Conservation (phyloP, 2,797 vertebrate genomes). For the Botia kubotai region DNA sequence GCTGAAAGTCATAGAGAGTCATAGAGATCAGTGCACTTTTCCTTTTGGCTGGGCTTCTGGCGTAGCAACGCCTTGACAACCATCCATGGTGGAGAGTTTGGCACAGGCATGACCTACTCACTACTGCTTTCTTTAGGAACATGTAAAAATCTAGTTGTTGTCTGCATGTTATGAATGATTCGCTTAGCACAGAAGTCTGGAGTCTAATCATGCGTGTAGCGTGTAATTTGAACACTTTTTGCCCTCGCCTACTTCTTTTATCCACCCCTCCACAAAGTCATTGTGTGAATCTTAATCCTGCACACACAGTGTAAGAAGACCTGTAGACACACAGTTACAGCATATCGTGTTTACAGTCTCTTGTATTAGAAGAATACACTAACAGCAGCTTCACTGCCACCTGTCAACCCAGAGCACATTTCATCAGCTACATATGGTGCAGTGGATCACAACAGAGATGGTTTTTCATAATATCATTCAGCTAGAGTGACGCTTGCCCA, state of each 20-base stretch:
- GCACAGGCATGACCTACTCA: too few species aligned
- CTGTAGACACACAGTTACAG: conserved; percentile 33
- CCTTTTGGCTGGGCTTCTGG: too few species aligned
- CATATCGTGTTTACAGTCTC: conserved; percentile 4
- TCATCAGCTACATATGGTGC: neutral
- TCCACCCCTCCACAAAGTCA: conserved; percentile 26
- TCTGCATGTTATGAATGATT: neutral
- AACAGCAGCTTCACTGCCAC: neutral
- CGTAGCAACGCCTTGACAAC: too few species aligned
- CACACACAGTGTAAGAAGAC: conserved; percentile 44
- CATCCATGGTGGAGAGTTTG: too few species aligned
- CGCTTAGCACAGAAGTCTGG: conserved; percentile 13
- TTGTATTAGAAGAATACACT: neutral
- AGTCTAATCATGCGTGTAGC: conserved; percentile 28
- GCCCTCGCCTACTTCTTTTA: conserved; percentile 14
- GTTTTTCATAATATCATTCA: neutral
- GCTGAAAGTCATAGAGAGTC: too few species aligned
- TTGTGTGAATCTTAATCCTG: conserved; percentile 42
- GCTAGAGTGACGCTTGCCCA: neutral
- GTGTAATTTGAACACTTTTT: conserved; percentile 20
- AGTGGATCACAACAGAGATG: neutral
- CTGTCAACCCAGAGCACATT: neutral
- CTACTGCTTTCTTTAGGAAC: neutral
- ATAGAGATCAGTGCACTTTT: too few species aligned
- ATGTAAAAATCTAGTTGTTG: neutral